Conservation (phyloP, 2,113 vertebrate species). For the Narcine bancroftii region DNA sequence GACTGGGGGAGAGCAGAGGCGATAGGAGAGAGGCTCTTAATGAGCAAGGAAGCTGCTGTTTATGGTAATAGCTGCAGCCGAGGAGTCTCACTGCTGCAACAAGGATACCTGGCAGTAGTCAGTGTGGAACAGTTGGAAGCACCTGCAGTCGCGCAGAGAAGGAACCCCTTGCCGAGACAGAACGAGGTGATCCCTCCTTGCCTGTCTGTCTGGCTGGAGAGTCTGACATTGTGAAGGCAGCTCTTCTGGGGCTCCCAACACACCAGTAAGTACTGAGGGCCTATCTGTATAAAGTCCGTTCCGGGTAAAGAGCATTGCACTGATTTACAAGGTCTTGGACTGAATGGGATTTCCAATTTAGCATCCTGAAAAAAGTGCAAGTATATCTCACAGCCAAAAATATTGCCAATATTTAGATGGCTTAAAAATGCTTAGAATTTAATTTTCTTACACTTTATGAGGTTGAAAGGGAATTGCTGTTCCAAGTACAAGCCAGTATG, state of each 20-base stretch:
- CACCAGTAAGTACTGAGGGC: not conserved
- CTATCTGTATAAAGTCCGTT: not conserved
- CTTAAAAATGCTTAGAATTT: not conserved
- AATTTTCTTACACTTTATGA: not conserved
- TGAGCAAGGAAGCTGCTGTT: not conserved
- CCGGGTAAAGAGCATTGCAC: not conserved
- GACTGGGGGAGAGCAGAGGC: not conserved
- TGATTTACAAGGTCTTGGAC: not conserved
- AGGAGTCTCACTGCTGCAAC: conserved; percentile 9
- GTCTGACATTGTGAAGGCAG: not conserved
- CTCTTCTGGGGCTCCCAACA: not conserved
- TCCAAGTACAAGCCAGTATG: no score
- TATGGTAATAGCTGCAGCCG: not conserved
- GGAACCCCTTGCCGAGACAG: not conserved
- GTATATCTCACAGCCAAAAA: not conserved
- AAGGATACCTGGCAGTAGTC: not conserved
- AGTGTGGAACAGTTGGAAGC: not conserved
- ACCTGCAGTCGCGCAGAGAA: not conserved
- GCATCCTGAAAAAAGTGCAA: not conserved
- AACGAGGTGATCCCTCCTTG: not conserved
- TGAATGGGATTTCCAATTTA: not conserved
- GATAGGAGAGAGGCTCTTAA: not conserved
- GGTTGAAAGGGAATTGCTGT: not conserved
- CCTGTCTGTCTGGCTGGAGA: not conserved
- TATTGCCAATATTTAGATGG: not conserved